Conservation (phyloP, 2,113 vertebrate genomes). For the Sturnus vulgaris region DNA sequence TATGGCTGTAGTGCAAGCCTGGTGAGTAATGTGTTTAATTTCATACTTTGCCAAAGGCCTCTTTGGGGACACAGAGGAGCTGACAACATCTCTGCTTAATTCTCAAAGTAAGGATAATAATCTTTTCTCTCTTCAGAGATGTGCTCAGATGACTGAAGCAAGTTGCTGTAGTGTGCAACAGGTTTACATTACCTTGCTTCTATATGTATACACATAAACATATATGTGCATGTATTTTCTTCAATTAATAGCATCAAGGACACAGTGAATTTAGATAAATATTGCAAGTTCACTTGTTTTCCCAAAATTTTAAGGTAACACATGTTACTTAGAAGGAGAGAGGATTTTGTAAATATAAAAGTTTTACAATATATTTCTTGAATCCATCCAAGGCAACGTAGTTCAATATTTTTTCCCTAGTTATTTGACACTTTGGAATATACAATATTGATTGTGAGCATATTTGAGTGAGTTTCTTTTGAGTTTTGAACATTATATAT, state of each 20-base stretch:
- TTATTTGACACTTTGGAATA: background rate
- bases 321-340: background rate
- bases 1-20: background rate
- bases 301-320: background rate
- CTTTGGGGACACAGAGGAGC: background rate
- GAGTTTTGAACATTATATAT: background rate
- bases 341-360: background rate
- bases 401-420: background rate
- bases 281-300: background rate
- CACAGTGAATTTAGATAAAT: background rate
- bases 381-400: background rate
- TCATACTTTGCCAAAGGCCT: background rate
- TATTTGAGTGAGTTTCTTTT: background rate
- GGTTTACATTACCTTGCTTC: background rate
- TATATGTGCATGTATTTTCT: background rate
- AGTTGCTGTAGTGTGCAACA: background rate
- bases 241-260: background rate
- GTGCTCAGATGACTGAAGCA: background rate
- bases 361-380: background rate
- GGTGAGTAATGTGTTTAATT: conserved; percentile 34
- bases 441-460: background rate
- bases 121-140: background rate
- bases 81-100: background rate
- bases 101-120: background rate
- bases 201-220: background rate